Conservation (phyloP, 2,797 vertebrate genomes). For the Botia kubotai region DNA sequence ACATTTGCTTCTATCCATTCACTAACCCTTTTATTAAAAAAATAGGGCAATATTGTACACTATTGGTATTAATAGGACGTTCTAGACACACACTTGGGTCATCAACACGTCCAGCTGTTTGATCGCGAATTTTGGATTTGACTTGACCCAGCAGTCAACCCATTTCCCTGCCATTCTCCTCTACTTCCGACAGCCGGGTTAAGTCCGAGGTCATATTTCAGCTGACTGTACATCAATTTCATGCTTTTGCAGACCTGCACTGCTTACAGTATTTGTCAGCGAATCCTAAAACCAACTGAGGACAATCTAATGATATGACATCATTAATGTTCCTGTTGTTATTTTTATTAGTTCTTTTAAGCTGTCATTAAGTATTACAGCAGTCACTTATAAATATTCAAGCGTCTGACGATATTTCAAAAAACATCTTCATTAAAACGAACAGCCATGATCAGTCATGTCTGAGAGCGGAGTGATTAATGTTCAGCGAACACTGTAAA, state of each 20-base stretch:
- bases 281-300: background rate
- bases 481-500: constrained; percentile 8
- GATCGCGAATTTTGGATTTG: constrained; percentile 51
- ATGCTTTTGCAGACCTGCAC: background rate
- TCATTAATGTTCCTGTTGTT: background rate
- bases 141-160: constrained; percentile 64
- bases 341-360: background rate
- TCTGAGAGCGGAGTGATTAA: constrained; percentile 5
- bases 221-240: constrained; percentile 6
- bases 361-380: background rate
- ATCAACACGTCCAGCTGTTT: constrained; percentile 60
- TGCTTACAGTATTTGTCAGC: background rate
- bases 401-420: constrained; percentile 20
- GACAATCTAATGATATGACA: background rate
- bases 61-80: background rate
- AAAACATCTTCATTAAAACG: constrained; percentile 20
- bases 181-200: constrained; percentile 64
- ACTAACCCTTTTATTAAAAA: too few species aligned
- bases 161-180: constrained; percentile 59
- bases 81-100: constrained; percentile 2
- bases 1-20: too few species aligned
- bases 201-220: constrained; percentile 60
- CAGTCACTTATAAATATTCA: constrained; percentile 11
- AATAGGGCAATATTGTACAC: too few species aligned
- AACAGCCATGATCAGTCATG: constrained; percentile 18